Conservation (phyloP, 2,888 invertebrate genomes). For the Leptinotarsa rubiginosa region DNA sequence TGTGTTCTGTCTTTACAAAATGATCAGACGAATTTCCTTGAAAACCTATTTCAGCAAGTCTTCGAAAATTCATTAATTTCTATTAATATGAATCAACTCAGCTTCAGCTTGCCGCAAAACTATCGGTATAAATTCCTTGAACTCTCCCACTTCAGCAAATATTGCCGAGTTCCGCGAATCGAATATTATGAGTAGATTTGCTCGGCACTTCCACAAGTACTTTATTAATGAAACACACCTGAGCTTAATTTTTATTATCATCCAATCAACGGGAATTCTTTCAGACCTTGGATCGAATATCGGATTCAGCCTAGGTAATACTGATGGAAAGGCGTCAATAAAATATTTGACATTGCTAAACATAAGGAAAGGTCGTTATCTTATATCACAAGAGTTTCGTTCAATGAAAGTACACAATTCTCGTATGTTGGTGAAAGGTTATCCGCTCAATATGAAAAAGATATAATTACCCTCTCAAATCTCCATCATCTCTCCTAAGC, state of each 20-base stretch:
- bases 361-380: background rate
- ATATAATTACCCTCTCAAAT: too few relatives aligned
- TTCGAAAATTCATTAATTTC: background rate
- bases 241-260: background rate
- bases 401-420: too few relatives aligned
- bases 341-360: conserved; percentile 25
- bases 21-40: too few relatives aligned
- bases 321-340: conserved; percentile 22
- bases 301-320: conserved; percentile 9
- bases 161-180: background rate
- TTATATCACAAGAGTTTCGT: too few relatives aligned
- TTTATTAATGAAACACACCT: conserved; percentile 6
- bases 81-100: background rate
- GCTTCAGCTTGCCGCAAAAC: background rate
- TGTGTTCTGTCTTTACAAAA: too few relatives aligned
- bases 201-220: background rate
- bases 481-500: too few relatives aligned
- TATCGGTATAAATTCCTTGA: background rate
- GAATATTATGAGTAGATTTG: background rate
- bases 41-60: too few relatives aligned
- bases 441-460: too few relatives aligned
- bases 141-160: background rate
- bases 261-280: conserved; percentile 13
- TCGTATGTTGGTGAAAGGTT: too few relatives aligned
- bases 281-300: background rate